Base-by-base conservation (phyloP, 53 echinoderm and acorn worm species). In the Mesocentrotus franciscanus region DNA sequence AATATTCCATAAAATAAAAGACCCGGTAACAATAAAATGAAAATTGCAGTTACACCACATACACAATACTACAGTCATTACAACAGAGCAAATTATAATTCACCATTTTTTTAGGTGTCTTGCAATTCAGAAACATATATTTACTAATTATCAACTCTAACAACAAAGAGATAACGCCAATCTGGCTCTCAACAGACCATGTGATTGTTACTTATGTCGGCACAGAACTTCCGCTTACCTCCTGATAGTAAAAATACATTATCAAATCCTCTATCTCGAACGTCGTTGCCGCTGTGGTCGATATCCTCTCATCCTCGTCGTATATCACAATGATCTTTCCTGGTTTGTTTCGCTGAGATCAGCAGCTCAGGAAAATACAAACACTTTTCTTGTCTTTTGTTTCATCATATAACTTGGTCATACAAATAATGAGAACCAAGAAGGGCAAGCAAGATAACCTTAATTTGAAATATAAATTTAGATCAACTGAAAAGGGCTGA, bases 271-370 rank as follows among this genome's bases (percentile, higher is more conserved):
- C 97, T 97, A 92, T 99, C 96, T 24, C 99, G 95, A 99, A 97
- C 18, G 98, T 98, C 2, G 96, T 97, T 0, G 97, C 99, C 71
- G 99, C 99, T 34, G 62, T 95, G 0, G 96, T 95, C 10, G 95
- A 97, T 66, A 97, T 96, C 93, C 99, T 99, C 95, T 99, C 99
- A 93, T 99, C 99, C 71, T 99, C 99, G 90, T 99, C 99, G 94
- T 99, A 99, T 30, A 99, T 71, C 20, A 99, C 96, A 24, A 99
- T 98, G 26, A 99, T 97, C 92, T 98, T 97, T 18, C 99, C 99
- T 16, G 96, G 79, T 85, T 98, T 96, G 85, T 99, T 99, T 72
- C 95, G 96, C 99, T 99, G 92, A 75, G 59, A 35, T 58, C 34
- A 66, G 66, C 34, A 39, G 75, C 34, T 89, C 60, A 89, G 71